A percentile compares a stretch with the other conserved stretches of the same genome.
These are phyloP conservation scores for Bujurquina vittata DNA, from an alignment of 2,113 vertebrate species.

Conservation along the genomic window DNA sequence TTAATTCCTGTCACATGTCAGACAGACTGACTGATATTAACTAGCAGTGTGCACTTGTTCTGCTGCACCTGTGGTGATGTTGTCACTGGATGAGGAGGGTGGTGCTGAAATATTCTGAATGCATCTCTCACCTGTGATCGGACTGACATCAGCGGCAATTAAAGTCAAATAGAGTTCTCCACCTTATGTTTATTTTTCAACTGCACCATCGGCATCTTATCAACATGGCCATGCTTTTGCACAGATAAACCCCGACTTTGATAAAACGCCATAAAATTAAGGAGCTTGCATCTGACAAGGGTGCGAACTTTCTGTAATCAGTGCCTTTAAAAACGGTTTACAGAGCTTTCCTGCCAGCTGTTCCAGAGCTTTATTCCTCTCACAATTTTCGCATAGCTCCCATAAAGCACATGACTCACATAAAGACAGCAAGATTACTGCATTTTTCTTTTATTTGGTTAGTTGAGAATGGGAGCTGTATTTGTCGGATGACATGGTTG, in stretches of 20 bases:
- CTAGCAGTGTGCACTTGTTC: not conserved
- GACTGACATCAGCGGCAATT: not conserved
- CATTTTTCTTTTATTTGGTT: not conserved
- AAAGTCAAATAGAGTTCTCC: not conserved
- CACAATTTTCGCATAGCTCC: not conserved
- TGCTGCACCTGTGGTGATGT: not conserved
- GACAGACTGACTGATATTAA: not conserved
- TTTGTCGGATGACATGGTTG: conserved; percentile 1
- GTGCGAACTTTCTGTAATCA: not conserved
- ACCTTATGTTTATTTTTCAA: not conserved
- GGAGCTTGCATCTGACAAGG: not conserved
- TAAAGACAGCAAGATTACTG: fast-evolving
- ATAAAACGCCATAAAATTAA: not conserved
- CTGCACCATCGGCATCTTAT: no score
- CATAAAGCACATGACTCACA: not conserved
- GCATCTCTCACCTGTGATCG: not conserved
- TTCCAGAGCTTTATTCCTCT: not conserved
- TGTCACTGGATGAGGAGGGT: not conserved
- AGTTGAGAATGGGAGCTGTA: not conserved
- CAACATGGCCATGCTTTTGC: not conserved
- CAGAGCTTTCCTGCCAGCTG: no score
- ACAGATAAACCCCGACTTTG: not conserved
- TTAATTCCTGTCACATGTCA: conserved; percentile 3
- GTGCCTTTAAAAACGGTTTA: not conserved
- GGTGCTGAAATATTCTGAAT: not conserved